phyloP scores from a whole-genome alignment of 2,888 invertebrate genomes.

The Microchrysa polita region DNA sequence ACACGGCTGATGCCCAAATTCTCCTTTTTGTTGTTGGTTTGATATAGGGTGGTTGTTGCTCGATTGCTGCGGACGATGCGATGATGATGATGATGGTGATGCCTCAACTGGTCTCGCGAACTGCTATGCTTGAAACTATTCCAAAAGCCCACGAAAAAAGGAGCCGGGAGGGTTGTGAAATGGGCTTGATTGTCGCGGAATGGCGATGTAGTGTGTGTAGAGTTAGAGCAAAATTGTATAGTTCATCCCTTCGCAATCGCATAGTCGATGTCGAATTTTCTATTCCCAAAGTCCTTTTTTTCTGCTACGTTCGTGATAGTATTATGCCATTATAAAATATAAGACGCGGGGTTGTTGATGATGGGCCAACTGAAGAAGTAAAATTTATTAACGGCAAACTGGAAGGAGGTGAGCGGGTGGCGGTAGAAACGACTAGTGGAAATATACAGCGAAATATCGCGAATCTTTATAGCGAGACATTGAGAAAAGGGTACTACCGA shows the following conservation, averaged over 20 bases:
- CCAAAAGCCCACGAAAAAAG: constrained; percentile 23
- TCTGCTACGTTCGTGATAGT: constrained; percentile 44
- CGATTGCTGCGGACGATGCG: constrained; percentile 45
- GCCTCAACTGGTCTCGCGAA: constrained; percentile 54
- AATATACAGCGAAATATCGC: constrained; percentile 30
- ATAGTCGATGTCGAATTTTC: constrained; percentile 49
- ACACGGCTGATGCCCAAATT: constrained; percentile 37
- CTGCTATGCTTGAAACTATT: constrained; percentile 37
- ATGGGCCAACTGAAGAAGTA: constrained; percentile 13
- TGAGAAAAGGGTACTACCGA: neutral
- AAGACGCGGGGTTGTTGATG: constrained; percentile 30
- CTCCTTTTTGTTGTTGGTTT: constrained; percentile 48
- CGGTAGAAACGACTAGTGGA: neutral
- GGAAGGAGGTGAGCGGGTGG: neutral
- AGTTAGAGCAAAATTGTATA: neutral
- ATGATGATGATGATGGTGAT: constrained; percentile 46
- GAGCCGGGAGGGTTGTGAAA: neutral
- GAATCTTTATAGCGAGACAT: constrained; percentile 19
- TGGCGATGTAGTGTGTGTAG: no score
- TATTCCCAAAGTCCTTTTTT: constrained; percentile 49
- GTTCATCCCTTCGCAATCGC: constrained; percentile 36
- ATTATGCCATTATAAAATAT: constrained; percentile 43
- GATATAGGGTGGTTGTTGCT: constrained; percentile 35
- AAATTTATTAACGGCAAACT: constrained; percentile 19
- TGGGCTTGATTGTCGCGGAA: neutral